phyloP scores from a whole-genome alignment of 2,113 vertebrate genomes.

The Sula dactylatra region DNA sequence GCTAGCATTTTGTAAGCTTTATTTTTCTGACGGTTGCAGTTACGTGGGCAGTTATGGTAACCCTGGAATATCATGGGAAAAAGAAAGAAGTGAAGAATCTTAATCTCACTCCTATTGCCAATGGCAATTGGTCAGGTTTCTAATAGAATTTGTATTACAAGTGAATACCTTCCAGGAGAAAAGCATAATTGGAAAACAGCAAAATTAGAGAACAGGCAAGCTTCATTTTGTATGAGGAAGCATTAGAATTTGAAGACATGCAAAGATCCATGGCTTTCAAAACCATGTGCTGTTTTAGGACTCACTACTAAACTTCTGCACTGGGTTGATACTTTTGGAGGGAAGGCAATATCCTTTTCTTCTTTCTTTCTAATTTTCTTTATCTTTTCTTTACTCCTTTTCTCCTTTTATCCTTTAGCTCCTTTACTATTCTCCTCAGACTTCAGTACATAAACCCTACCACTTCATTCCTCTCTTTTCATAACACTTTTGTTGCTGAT shows the following conservation, averaged over 20 bases:
- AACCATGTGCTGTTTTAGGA: neutral
- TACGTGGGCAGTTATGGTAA: neutral
- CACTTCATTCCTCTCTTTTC: neutral
- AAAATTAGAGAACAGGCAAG: neutral
- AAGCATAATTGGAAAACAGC: neutral
- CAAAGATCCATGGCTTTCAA: neutral
- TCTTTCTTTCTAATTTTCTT: neutral
- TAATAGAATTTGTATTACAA: neutral
- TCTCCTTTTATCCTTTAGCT: neutral
- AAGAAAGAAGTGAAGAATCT: neutral
- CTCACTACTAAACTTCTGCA: neutral
- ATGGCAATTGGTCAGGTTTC: neutral
- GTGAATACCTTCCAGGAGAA: neutral
- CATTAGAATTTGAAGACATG: neutral
- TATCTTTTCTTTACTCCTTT: neutral
- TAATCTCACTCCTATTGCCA: neutral
- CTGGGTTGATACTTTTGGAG: neutral
- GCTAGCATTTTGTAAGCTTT: neutral
- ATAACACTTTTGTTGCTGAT: neutral
- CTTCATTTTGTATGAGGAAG: neutral
- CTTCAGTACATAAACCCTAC: neutral
- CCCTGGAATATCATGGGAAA: neutral
- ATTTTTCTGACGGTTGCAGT: neutral
- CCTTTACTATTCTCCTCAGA: neutral
- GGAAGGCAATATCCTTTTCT: neutral